Percentiles rank a stretch among this genome's conserved stretches.
phyloP scores from a whole-genome alignment of 2,888 invertebrate genomes.

The Pyrrhosoma nymphula region DNA sequence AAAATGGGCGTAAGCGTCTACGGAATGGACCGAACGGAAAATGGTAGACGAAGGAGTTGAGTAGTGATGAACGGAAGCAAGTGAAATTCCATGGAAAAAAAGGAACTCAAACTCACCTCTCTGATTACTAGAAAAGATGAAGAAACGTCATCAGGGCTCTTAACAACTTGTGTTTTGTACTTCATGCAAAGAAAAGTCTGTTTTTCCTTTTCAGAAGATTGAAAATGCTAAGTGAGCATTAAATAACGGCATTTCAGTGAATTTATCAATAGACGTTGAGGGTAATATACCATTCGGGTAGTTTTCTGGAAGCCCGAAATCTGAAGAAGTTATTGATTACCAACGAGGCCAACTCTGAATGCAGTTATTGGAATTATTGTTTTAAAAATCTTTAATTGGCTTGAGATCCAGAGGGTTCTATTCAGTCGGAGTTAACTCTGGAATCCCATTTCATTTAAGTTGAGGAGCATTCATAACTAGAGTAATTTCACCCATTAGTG shows the following conservation, averaged over 20 bases:
- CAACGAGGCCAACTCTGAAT: not conserved
- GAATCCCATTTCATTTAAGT: not conserved
- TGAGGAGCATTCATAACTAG: not conserved
- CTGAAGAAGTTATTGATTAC: slow-evolving; percentile 32
- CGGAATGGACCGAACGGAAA: not conserved
- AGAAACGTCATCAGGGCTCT: not conserved
- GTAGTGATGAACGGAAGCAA: not conserved
- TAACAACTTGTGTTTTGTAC: not conserved
- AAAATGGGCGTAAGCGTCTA: not conserved
- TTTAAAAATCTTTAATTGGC: slow-evolving; percentile 21
- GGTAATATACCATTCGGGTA: not conserved
- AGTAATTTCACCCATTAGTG: not conserved
- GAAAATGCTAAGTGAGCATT: not conserved
- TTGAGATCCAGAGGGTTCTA: not conserved
- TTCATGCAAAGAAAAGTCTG: not conserved
- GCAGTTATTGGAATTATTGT: slow-evolving; percentile 6
- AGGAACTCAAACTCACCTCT: not conserved
- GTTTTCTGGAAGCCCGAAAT: not conserved
- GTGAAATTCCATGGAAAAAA: not conserved
- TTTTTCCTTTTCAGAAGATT: not conserved
- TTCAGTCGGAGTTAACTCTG: not conserved
- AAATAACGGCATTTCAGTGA: not conserved
- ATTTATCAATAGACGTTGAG: slow-evolving; percentile 18
- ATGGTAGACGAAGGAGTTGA: not conserved
- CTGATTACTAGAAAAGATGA: not conserved